A percentile compares a stretch with the other conserved stretches of the same genome.
phyloP scores from a whole-genome alignment of 2,888 invertebrate species.

The Dasysyrphus albostriatus region DNA sequence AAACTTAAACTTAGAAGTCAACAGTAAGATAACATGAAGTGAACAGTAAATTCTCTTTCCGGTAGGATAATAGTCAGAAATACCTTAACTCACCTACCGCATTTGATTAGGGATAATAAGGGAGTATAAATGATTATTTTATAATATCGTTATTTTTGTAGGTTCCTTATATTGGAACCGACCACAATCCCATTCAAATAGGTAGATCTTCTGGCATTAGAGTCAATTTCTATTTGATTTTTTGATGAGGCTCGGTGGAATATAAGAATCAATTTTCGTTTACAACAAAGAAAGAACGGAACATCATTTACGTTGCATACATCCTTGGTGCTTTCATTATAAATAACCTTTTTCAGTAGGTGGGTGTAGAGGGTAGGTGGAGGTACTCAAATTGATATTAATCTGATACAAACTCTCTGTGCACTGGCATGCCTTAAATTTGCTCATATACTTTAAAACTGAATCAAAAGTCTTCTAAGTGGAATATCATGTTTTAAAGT shows the following conservation, averaged over 20 bases:
- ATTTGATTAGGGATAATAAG: not conserved
- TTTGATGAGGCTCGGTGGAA: constrained; percentile 6
- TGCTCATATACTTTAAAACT: constrained; percentile 4
- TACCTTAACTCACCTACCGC: not conserved
- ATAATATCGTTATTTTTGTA: not conserved
- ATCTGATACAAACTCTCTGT: not conserved
- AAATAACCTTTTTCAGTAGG: not conserved
- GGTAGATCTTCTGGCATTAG: not conserved
- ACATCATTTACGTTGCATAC: no score
- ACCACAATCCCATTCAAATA: no score
- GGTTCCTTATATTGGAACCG: not conserved
- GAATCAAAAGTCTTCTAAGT: constrained; percentile 32
- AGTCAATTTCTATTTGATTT: constrained; percentile 1
- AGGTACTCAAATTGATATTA: not conserved
- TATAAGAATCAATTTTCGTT: not conserved
- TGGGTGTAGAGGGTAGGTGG: no score
- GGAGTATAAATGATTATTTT: not conserved
- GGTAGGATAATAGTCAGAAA: not conserved
- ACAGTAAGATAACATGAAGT: not conserved
- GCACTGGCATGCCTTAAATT: not conserved
- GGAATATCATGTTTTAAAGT: constrained; percentile 40
- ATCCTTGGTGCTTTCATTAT: not conserved
- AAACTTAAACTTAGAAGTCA: not conserved
- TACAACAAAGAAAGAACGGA: not conserved
- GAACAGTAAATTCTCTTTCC: not conserved